phyloP scores from a whole-genome alignment of 2,888 invertebrate species.

The Ormyrus labotus region DNA sequence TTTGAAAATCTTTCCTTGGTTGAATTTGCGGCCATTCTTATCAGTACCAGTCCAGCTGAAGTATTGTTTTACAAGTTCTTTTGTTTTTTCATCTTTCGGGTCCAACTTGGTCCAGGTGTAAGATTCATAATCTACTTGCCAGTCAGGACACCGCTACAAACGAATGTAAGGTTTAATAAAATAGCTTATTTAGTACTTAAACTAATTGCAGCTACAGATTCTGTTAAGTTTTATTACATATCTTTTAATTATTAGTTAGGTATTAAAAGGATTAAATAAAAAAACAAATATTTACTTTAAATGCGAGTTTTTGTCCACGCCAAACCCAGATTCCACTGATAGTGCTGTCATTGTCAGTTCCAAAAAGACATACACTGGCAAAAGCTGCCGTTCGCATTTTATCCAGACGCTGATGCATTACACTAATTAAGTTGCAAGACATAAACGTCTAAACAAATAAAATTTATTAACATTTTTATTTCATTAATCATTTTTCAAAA shows the following conservation, averaged over 20 bases:
- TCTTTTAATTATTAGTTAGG: too few relatives aligned
- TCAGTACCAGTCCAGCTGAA: constrained; percentile 93
- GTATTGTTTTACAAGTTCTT: constrained; percentile 91
- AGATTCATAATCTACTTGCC: constrained; percentile 97
- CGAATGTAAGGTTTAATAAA: constrained; percentile 19
- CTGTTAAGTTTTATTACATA: constrained; percentile 5
- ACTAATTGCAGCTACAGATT: not conserved
- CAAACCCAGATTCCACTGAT: constrained; percentile 99
- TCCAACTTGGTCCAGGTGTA: constrained; percentile 97
- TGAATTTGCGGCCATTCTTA: constrained; percentile 92
- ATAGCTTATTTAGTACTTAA: constrained; percentile 1
- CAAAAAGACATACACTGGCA: constrained; percentile 95
- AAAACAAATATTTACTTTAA: constrained; percentile 78
- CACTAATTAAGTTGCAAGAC: constrained; percentile 98
- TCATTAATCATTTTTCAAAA: not conserved
- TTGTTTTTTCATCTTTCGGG: constrained; percentile 86
- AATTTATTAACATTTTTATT: not conserved
- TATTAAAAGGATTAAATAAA: constrained; percentile 57
- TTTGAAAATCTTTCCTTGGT: constrained; percentile 99
- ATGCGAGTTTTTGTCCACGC: constrained; percentile 96
- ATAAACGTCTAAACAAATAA: constrained; percentile 84
- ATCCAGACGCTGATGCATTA: constrained; percentile 98
- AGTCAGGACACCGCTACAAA: constrained; percentile 88
- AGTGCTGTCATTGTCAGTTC: constrained; percentile 91
- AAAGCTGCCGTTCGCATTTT: constrained; percentile 98